phyloP scores from a whole-genome alignment of 2,113 vertebrate genomes.

The Rhineura floridana region DNA sequence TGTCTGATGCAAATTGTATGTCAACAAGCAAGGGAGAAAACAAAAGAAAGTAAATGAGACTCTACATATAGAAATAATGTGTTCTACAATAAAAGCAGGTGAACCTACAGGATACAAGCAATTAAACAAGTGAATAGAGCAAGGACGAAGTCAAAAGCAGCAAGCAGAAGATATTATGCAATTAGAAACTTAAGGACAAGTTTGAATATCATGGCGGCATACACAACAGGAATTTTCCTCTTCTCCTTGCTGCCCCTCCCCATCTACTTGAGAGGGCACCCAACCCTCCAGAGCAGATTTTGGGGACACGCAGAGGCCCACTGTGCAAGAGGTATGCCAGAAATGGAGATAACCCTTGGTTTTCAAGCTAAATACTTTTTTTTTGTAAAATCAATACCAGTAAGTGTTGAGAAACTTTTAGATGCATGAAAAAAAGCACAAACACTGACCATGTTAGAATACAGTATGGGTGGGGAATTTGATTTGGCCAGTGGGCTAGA shows the following conservation, averaged over 20 bases:
- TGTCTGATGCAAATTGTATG: constrained; percentile 67
- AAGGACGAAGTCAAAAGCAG: constrained; percentile 20
- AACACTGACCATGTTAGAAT: background rate
- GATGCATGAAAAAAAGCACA: background rate
- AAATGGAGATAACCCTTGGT: too few species aligned
- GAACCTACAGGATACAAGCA: background rate
- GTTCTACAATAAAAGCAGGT: constrained; percentile 21
- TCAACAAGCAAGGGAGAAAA: constrained; percentile 64
- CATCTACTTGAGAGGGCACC: too few species aligned
- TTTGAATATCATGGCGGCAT: too few species aligned
- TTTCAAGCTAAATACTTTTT: background rate
- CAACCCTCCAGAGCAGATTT: too few species aligned
- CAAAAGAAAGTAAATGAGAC: constrained; percentile 67
- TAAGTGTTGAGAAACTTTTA: background rate
- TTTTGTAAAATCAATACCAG: background rate
- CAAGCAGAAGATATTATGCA: fast-evolving
- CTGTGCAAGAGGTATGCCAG: too few species aligned
- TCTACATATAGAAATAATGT: constrained; percentile 51
- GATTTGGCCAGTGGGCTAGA: too few species aligned
- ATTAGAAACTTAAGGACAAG: background rate
- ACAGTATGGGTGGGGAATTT: background rate
- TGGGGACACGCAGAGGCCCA: too few species aligned
- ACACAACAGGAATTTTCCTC: too few species aligned
- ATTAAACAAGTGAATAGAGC: constrained; percentile 1
- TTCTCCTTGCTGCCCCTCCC: too few species aligned